These are phyloP conservation scores for Acrossocheilus fasciatus DNA, from an alignment of 2,797 vertebrate species.

Conservation along the genomic window DNA sequence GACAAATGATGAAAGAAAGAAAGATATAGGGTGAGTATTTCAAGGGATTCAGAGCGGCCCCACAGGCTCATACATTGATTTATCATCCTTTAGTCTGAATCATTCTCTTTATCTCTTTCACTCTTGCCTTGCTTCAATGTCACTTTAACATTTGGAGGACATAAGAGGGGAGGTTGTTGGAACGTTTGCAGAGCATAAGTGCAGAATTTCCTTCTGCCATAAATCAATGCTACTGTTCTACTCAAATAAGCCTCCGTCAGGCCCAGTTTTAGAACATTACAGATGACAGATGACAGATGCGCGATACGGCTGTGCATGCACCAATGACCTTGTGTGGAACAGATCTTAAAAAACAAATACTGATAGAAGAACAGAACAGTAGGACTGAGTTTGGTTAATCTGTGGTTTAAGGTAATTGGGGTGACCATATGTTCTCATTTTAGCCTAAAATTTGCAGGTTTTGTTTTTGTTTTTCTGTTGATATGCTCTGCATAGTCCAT, in stretches of 20 bases:
- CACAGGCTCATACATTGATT: conserved; percentile 20
- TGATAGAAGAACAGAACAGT: neutral
- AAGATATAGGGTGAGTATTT: neutral
- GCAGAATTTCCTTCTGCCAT: conserved; percentile 13
- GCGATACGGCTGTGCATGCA: neutral
- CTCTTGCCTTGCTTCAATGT: conserved; percentile 18
- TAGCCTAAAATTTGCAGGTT: neutral
- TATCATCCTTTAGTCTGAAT: conserved; percentile 28
- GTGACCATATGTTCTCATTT: neutral
- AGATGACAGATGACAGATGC: neutral
- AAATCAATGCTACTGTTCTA: conserved; percentile 26
- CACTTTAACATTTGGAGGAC: conserved; percentile 24
- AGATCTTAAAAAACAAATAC: conserved; percentile 6
- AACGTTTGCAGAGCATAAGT: conserved; percentile 22
- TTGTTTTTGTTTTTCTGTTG: neutral
- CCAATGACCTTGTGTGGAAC: conserved; percentile 31
- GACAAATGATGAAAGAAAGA: neutral
- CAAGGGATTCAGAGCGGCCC: neutral
- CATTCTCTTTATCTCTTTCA: conserved; percentile 5
- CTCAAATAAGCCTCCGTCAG: conserved; percentile 1
- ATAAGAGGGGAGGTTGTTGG: neutral
- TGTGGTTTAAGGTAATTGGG: no score
- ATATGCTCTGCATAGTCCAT: neutral
- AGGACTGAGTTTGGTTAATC: neutral
- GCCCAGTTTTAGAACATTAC: conserved; percentile 33